These are phyloP conservation scores for Drosophila anomalata DNA, from an alignment of 2,888 invertebrate species.

Conservation along the genomic window DNA sequence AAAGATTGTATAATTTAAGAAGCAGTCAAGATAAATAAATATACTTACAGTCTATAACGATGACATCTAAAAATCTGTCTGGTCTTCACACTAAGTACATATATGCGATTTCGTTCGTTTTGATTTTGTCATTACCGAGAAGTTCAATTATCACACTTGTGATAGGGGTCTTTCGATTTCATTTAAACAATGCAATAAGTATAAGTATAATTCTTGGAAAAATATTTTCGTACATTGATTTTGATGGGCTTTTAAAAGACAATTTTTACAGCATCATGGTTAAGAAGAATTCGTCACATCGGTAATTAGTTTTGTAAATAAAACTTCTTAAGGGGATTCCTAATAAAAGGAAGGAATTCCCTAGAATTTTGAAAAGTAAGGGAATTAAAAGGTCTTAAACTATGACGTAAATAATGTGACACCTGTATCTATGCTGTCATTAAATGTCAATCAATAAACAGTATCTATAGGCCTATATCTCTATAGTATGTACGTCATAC, in stretches of 20 bases:
- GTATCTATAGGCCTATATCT: neutral
- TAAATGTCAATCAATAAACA: neutral
- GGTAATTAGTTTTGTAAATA: neutral
- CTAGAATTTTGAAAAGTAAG: neutral
- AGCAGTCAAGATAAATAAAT: no score
- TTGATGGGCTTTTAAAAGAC: neutral
- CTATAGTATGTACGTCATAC: neutral
- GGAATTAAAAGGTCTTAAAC: neutral
- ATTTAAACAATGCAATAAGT: neutral
- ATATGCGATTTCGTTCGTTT: neutral
- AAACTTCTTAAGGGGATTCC: neutral
- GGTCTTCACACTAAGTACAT: neutral
- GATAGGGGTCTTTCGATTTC: neutral
- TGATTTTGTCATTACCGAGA: constrained; percentile 17
- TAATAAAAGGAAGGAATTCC: constrained; percentile 3
- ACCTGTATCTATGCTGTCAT: neutral
- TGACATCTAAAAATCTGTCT: neutral
- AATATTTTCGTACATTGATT: neutral
- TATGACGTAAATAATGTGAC: neutral
- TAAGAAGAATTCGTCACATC: neutral
- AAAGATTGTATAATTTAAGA: no score
- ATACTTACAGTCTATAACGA: no score
- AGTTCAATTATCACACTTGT: constrained; percentile 7
- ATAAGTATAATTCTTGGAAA: neutral
- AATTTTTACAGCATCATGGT: neutral